Base-by-base conservation (phyloP, 2,113 vertebrate species). In the Dolichotis patagonum region DNA sequence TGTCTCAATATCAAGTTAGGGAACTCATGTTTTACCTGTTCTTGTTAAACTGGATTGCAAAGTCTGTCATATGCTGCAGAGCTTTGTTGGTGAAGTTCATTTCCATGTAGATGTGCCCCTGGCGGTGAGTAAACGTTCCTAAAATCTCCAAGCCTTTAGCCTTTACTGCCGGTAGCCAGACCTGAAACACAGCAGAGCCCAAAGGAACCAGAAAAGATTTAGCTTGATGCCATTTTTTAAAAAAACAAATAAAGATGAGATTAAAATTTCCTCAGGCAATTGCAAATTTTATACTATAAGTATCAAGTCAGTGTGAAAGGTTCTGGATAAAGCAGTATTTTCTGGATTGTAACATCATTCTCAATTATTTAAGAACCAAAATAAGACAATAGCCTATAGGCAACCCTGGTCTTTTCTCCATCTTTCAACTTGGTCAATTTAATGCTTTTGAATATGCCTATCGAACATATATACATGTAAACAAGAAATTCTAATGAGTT, bases 91-190 rank as follows among this genome's bases (percentile, higher is more conserved):
- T 99, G 93, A 99, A 99, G 97, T 98, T 99, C 99, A 99, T 99
- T 98, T 99, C 99, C 99, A 99, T 99, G 98, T 99, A 99, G 99
- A 99, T 99, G 97, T 99, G 99, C 1, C 99, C 99, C 97, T 99
- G 99, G 3, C 99, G 99, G 88, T 99, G 99, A 85, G 99, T 99
- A 98, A 99, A 99, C 0, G 99, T 99, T 91, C 99, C 99, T 0
- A 99, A 99, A 97, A 99, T 99, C 98, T 99, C 99, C 97, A 99
- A 89, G 4, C 99, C 99, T 98, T 99, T 99, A 77, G 99, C 99
- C 96, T 99, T 99, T 91, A 99, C 99, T 20, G 99, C 99, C 32
- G 99, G 99, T 94, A 99, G 98, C 99, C 99, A 99, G 81, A 99
- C 99, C 99, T 99, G 95, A 85, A 98, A 98, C 63, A 90, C 1